Percentiles rank a stretch among this genome's conserved stretches.
Evolutionary conservation across 2,888 invertebrate genomes (phyloP).

Genomic region (Noctua comes): DNA sequence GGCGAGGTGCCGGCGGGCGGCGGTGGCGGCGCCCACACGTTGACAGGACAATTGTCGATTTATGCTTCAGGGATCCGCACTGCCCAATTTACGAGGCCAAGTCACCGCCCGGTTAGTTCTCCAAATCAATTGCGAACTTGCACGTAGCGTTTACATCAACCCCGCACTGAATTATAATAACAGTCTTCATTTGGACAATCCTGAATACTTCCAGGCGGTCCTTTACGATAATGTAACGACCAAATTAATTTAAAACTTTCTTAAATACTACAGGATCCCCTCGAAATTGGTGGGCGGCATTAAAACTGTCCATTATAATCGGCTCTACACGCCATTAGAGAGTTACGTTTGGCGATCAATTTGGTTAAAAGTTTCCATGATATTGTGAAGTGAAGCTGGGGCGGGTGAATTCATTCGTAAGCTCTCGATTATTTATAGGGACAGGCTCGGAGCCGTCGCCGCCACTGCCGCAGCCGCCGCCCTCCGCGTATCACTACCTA

Average conservation of each 20-base stretch:
- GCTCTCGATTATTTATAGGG: constrained; percentile 87
- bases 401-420: constrained; percentile 84
- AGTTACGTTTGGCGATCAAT: constrained; percentile 81
- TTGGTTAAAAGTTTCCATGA: constrained; percentile 80
- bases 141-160: constrained; percentile 50
- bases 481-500: constrained; percentile 81
- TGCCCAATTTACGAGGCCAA: constrained; percentile 75
- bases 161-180: constrained; percentile 51
- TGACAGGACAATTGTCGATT: constrained; percentile 85
- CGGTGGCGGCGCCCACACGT: constrained; percentile 71
- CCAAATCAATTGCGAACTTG: constrained; percentile 71
- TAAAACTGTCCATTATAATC: constrained; percentile 70
- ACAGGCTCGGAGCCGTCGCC: constrained; percentile 73
- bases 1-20: constrained; percentile 69
- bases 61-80: constrained; percentile 76
- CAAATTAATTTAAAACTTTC: constrained; percentile 63
- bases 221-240: constrained; percentile 56
- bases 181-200: constrained; percentile 34
- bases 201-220: constrained; percentile 21
- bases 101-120: constrained; percentile 68
- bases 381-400: constrained; percentile 74
- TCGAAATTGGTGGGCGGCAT: constrained; percentile 53
- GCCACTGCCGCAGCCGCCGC: constrained; percentile 74
- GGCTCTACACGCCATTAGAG: constrained; percentile 72
- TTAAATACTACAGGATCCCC: constrained; percentile 48